Evolutionary conservation across 2,888 invertebrate genomes (phyloP).

Genomic region (Tiliacea citrago): DNA sequence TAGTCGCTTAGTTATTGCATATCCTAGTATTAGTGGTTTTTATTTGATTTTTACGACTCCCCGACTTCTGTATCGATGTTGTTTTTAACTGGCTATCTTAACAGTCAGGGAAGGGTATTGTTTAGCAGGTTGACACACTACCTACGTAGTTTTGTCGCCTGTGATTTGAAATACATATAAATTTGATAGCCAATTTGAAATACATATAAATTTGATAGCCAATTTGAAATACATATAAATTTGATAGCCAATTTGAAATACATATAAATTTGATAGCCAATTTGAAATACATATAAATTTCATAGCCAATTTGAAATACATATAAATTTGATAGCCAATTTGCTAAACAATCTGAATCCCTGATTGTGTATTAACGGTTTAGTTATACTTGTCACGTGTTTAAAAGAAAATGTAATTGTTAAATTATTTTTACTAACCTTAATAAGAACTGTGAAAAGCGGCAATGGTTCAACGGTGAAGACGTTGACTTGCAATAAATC

Average conservation of each 20-base stretch:
- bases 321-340: not conserved
- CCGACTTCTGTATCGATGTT: conserved; percentile 39
- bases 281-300: not conserved
- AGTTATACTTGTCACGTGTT: conserved; percentile 38
- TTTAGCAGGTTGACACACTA: not conserved
- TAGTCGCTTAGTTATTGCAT: conserved; percentile 60
- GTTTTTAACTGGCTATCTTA: not conserved
- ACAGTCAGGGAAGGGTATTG: not conserved
- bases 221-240: not conserved
- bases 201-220: not conserved
- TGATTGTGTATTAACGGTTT: not conserved
- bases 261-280: not conserved
- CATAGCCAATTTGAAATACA: not conserved
- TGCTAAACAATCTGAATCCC: conserved; percentile 3
- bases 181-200: not conserved
- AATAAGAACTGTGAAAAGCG: not conserved
- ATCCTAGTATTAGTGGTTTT: conserved; percentile 56
- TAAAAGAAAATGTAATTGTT: not conserved
- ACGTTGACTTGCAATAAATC: not conserved
- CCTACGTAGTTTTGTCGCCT: not conserved
- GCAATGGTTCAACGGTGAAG: not conserved
- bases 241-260: not conserved
- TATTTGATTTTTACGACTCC: conserved; percentile 27
- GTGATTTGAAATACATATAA: conserved; percentile 22
- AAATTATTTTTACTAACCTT: conserved; percentile 40